phyloP scores from a whole-genome alignment of 2,113 vertebrate genomes.

The Centrocercus urophasianus region DNA sequence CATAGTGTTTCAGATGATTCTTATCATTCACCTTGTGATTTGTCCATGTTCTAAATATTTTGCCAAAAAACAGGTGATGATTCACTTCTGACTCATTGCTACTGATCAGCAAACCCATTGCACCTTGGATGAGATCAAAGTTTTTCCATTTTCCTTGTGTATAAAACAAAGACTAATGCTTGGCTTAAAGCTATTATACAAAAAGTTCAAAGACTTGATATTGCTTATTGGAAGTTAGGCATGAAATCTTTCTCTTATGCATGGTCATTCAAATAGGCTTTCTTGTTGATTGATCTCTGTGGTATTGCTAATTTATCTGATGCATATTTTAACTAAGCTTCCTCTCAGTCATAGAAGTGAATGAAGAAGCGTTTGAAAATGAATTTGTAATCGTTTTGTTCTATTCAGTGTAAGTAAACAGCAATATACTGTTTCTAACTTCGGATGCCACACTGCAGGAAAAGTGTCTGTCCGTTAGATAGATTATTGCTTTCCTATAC shows the following conservation, averaged over 20 bases:
- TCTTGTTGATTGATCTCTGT: not conserved
- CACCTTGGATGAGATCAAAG: slow-evolving; percentile 53
- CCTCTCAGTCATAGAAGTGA: not conserved
- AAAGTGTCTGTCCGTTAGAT: not conserved
- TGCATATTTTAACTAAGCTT: slow-evolving; percentile 4
- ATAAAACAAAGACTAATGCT: not conserved
- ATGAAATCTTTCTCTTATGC: not conserved
- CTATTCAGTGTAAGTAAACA: not conserved
- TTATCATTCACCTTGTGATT: slow-evolving; percentile 61
- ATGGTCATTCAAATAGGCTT: not conserved
- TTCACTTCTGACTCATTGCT: slow-evolving; percentile 72
- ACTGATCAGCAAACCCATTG: slow-evolving; percentile 52
- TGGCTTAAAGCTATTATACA: not conserved
- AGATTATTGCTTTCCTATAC: not conserved
- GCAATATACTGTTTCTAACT: not conserved
- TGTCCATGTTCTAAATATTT: slow-evolving; percentile 39
- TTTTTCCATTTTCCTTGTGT: slow-evolving; percentile 28
- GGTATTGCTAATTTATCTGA: slow-evolving; percentile 8
- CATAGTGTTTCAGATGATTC: not conserved
- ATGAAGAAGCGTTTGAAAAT: not conserved
- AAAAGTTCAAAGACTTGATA: not conserved
- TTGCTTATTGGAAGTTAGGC: not conserved
- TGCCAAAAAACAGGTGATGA: slow-evolving; percentile 71
- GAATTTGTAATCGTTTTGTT: not conserved
- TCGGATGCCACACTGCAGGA: not conserved